Conservation (phyloP, 2,888 invertebrate genomes). For the Amiota mariae region DNA sequence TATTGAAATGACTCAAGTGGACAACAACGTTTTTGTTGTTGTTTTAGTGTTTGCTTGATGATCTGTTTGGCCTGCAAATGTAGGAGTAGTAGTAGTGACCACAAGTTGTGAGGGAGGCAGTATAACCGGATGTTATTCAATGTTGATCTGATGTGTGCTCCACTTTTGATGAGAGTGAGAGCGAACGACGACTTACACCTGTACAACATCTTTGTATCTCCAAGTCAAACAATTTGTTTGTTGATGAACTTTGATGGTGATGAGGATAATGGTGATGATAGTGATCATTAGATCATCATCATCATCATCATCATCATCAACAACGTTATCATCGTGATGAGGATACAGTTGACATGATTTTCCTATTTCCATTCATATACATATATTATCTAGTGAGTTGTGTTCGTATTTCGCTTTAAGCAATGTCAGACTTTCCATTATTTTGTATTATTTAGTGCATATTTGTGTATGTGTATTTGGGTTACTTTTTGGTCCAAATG, state of each 20-base stretch:
- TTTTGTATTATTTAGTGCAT: neutral
- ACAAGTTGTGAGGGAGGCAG: neutral
- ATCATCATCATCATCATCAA: no score
- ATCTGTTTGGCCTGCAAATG: no score
- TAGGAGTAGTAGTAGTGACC: no score
- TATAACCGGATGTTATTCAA: constrained; percentile 3
- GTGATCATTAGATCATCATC: constrained; percentile 59
- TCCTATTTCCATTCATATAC: constrained; percentile 51
- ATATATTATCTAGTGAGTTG: no score
- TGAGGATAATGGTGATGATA: constrained; percentile 44
- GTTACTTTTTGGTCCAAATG: neutral
- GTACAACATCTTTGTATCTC: neutral
- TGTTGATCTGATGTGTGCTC: constrained; percentile 37
- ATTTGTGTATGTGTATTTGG: neutral
- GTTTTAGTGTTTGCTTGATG: neutral
- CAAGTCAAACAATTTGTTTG: neutral
- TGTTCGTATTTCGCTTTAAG: neutral
- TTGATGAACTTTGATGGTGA: neutral
- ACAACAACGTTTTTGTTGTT: constrained; percentile 25
- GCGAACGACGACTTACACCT: constrained; percentile 6
- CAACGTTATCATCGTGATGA: constrained; percentile 15
- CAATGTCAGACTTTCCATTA: constrained; percentile 19
- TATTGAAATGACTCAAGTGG: constrained; percentile 61
- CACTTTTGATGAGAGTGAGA: constrained; percentile 11
- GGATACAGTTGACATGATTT: constrained; percentile 58